Evolutionary conservation across 1,140 invertebrate genomes (phyloP).

Genomic region (Drosophila willistoni): DNA sequence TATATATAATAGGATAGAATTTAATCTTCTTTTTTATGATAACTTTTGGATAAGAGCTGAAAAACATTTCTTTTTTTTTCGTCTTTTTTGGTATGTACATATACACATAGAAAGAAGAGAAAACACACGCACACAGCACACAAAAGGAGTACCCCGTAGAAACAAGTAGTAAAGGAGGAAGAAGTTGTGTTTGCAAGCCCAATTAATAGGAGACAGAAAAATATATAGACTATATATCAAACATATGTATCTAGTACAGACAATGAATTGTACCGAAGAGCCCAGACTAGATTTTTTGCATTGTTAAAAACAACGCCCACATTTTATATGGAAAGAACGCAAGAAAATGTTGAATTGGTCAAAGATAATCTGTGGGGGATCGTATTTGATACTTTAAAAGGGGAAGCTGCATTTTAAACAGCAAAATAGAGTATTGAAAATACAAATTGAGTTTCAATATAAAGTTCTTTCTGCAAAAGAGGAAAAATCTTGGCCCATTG

Average conservation of each 20-base stretch:
- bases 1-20: conserved; percentile 22
- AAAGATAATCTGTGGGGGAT: no score
- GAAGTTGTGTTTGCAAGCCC: conserved; percentile 6
- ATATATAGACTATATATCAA: not conserved
- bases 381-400: no score
- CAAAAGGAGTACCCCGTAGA: not conserved
- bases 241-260: not conserved
- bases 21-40: conserved; percentile 23
- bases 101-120: not conserved
- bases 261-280: not conserved
- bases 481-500: not conserved
- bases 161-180: not conserved
- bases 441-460: no score
- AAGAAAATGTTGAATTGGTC: not conserved
- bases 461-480: not conserved
- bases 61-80: not conserved
- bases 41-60: conserved; percentile 10
- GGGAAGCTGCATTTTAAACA: no score
- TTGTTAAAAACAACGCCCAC: not conserved
- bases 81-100: not conserved
- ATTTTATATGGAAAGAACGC: not conserved
- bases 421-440: no score
- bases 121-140: conserved; percentile 6
- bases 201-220: not conserved
- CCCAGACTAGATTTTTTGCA: not conserved